These are phyloP conservation scores for Amphiprion ocellaris DNA, from an alignment of 2,113 vertebrate species.

Conservation along the genomic window DNA sequence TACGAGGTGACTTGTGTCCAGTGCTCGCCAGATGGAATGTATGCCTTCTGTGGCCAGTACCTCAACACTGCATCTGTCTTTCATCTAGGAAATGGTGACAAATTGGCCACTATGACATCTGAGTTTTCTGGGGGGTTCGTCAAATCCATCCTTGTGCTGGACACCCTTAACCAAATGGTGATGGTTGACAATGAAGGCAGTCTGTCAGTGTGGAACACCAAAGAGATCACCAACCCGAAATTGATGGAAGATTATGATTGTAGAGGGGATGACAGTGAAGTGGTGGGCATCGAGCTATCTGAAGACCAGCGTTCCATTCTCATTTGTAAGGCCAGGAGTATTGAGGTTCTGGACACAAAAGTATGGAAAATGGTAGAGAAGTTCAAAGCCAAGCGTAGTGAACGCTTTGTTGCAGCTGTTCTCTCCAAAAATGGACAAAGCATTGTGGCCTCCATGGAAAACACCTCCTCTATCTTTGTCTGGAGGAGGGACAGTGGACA, in stretches of 20 bases:
- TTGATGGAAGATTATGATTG: slow-evolving; percentile 98
- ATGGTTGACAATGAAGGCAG: slow-evolving; percentile 98
- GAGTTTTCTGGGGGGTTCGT: slow-evolving; percentile 98
- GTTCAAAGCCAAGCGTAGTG: slow-evolving; percentile 95
- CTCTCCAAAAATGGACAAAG: slow-evolving; percentile 97
- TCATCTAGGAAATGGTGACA: slow-evolving; percentile 96
- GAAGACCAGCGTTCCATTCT: slow-evolving; percentile 98
- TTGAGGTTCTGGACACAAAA: slow-evolving; percentile 94
- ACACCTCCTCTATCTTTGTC: slow-evolving; percentile 98
- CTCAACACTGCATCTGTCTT: slow-evolving; percentile 96
- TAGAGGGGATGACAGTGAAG: slow-evolving; percentile 93
- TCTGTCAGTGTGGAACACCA: slow-evolving; percentile 96
- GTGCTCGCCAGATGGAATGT: slow-evolving; percentile 94
- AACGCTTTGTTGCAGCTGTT: slow-evolving; percentile 94
- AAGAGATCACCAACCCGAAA: slow-evolving; percentile 93
- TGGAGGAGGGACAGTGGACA: slow-evolving; percentile 98
- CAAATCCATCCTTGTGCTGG: slow-evolving; percentile 95
- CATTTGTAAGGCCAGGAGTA: slow-evolving; percentile 95
- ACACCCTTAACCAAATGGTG: slow-evolving; percentile 95
- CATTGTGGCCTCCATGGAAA: slow-evolving; percentile 98
- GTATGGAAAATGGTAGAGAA: slow-evolving; percentile 98
- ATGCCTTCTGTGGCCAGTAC: slow-evolving; percentile 98
- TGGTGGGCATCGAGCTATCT: slow-evolving; percentile 94
- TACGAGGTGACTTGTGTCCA: slow-evolving; percentile 98
- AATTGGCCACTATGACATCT: slow-evolving; percentile 94